Evolutionary conservation across 2,888 invertebrate species (phyloP), one percentile per base, ranked within the genome.

Genomic region (Amphipyra tragopoginis): DNA sequence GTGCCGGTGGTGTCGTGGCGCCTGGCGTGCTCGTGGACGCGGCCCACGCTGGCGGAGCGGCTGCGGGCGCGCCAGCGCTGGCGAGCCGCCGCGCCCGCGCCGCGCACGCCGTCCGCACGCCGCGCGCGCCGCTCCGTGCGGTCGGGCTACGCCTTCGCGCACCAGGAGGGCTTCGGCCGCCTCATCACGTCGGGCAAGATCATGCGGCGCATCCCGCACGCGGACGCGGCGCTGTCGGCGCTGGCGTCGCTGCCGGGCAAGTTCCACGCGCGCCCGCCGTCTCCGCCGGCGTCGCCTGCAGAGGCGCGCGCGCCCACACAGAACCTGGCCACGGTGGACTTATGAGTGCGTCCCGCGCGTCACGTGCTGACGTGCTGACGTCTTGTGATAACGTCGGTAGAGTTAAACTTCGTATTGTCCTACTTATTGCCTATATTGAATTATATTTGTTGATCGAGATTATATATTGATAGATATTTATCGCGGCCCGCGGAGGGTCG

Each of bases 131-230:
- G 98, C 82, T 99, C 98, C 34, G 96, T 99, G 71, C 97, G 99
- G 60, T 99, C 99, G 10, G 99, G 99, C 14, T 93, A 99, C 94
- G 99, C 99, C 9, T 99, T 99, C 95, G 98, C 99, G 60, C 99
- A 99, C 94, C 98, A 99, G 93, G 88, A 88, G 76, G 88, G 88
- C 82, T 88, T 88, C 86, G 88, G 88, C 2, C 84, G 88, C 15
- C 97, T 99, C 80, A 99, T 99, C 89, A 99, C 99, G 10, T 98
- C 98, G 50, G 99, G 99, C 65, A 98, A 98, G 93, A 98, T 99
- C 86, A 99, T 99, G 98, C 91, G 93, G 11, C 97, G 97, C 87
- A 94, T 97, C 89, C 97, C 97, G 56, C 97, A 97, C 90, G 95
- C 95, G 45, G 97, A 97, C 88, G 97, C 97, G 75, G 97, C 96